Percentiles rank a stretch among this genome's conserved stretches.
Conservation (phyloP, 2,797 vertebrate genomes). For the Ataeniobius toweri region DNA sequence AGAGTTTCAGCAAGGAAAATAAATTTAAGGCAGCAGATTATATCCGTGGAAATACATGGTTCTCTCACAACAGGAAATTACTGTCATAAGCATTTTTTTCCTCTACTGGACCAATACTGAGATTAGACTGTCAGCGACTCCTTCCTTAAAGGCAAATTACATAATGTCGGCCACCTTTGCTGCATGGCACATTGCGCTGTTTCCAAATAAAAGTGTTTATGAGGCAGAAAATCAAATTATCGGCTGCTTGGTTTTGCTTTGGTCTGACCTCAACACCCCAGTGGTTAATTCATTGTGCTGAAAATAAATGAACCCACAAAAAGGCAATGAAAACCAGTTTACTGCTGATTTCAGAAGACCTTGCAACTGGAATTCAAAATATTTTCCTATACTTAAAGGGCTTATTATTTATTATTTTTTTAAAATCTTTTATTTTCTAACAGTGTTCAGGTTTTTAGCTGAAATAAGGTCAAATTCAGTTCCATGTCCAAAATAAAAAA, state of each 20-base stretch:
- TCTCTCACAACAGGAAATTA: slow-evolving; percentile 58
- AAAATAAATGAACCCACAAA: slow-evolving; percentile 69
- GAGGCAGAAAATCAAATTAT: slow-evolving; percentile 81
- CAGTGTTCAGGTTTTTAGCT: neutral
- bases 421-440: neutral
- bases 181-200: slow-evolving; percentile 63
- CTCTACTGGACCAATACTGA: slow-evolving; percentile 51
- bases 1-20: slow-evolving; percentile 56
- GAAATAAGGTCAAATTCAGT: neutral
- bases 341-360: slow-evolving; percentile 20
- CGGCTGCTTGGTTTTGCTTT: slow-evolving; percentile 69
- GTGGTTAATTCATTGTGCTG: slow-evolving; percentile 66
- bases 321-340: slow-evolving; percentile 51
- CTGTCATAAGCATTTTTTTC: slow-evolving; percentile 62
- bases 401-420: neutral
- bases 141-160: slow-evolving; percentile 68
- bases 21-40: slow-evolving; percentile 50
- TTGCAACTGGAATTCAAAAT: slow-evolving; percentile 19
- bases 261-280: slow-evolving; percentile 66
- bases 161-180: slow-evolving; percentile 68
- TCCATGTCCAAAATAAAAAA: neutral
- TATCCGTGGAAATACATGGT: slow-evolving; percentile 36
- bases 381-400: neutral
- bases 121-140: slow-evolving; percentile 62
- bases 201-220: slow-evolving; percentile 79